phyloP scores from a whole-genome alignment of 2,888 invertebrate genomes.

The Alitta virens region DNA sequence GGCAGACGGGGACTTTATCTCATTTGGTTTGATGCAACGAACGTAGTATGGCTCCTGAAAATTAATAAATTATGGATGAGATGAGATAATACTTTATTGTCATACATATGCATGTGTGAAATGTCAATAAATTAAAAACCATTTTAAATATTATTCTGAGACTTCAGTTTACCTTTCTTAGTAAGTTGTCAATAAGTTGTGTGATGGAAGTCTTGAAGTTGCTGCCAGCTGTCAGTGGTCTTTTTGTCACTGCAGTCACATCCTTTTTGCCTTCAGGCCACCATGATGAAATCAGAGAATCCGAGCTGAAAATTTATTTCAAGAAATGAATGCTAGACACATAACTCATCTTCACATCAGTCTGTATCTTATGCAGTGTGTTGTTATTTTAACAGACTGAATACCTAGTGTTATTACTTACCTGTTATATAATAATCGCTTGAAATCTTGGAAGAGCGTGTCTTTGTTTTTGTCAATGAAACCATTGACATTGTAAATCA shows the following conservation, averaged over 20 bases:
- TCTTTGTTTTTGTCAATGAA: slow-evolving; percentile 98
- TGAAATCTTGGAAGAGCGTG: slow-evolving; percentile 94
- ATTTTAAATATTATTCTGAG: too few relatives aligned
- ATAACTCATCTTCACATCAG: too few relatives aligned
- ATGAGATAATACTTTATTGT: too few relatives aligned
- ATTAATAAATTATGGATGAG: background rate
- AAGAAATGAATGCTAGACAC: too few relatives aligned
- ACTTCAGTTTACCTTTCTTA: slow-evolving; percentile 71
- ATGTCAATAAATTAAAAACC: too few relatives aligned
- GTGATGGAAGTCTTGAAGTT: slow-evolving; percentile 94
- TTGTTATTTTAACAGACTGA: background rate
- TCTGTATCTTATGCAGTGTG: too few relatives aligned
- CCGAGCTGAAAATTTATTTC: slow-evolving; percentile 63
- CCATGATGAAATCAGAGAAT: slow-evolving; percentile 77
- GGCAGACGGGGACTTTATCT: slow-evolving; percentile 79
- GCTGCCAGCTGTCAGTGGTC: slow-evolving; percentile 90
- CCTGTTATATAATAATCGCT: slow-evolving; percentile 79
- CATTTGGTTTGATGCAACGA: slow-evolving; percentile 95
- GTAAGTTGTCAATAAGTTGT: slow-evolving; percentile 80
- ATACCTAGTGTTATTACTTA: slow-evolving; percentile 30
- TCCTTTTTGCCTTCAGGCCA: slow-evolving; percentile 96
- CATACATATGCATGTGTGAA: too few relatives aligned
- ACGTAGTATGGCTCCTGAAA: slow-evolving; percentile 86
- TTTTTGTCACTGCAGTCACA: slow-evolving; percentile 83
- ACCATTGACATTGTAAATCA: slow-evolving; percentile 83